Percentiles rank a stretch among this genome's conserved stretches.
These are phyloP conservation scores for Platyrinchus mystaceus DNA, from an alignment of 2,797 vertebrate genomes.

Conservation along the genomic window DNA sequence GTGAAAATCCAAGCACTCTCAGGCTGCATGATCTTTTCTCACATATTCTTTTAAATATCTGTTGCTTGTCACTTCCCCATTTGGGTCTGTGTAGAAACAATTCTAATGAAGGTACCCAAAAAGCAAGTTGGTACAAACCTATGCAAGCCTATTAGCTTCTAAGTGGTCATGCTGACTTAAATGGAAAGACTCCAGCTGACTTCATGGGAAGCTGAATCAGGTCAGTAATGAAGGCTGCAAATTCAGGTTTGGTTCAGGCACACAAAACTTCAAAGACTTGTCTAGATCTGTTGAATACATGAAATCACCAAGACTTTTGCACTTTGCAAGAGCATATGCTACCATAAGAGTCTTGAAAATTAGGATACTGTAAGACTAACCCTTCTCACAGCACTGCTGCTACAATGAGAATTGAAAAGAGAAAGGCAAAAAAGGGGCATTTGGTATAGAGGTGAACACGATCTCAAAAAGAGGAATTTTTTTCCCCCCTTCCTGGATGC, in stretches of 20 bases:
- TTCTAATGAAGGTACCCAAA: not conserved
- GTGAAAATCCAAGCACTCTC: not conserved
- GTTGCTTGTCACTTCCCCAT: not conserved
- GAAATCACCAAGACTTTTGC: not conserved
- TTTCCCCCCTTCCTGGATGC: accelerated
- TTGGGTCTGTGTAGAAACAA: not conserved
- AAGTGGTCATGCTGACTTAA: not conserved
- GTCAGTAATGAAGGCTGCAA: not conserved
- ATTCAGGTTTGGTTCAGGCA: not conserved
- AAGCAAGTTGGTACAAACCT: not conserved
- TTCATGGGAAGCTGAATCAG: conserved; percentile 1
- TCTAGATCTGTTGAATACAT: not conserved
- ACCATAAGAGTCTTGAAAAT: not conserved
- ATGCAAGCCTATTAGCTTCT: not conserved
- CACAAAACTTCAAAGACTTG: not conserved
- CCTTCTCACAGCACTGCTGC: not conserved
- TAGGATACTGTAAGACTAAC: not conserved
- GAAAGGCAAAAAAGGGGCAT: not conserved
- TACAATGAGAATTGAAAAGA: not conserved
- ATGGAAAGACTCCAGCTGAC: conserved; percentile 15
- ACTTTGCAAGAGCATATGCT: not conserved
- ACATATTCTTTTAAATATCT: not conserved
- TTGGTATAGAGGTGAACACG: not conserved
- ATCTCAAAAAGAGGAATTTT: not conserved
- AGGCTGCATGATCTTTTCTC: not conserved